These are phyloP conservation scores for Myodes glareolus DNA, from an alignment of 2,113 vertebrate species.

Conservation along the genomic window DNA sequence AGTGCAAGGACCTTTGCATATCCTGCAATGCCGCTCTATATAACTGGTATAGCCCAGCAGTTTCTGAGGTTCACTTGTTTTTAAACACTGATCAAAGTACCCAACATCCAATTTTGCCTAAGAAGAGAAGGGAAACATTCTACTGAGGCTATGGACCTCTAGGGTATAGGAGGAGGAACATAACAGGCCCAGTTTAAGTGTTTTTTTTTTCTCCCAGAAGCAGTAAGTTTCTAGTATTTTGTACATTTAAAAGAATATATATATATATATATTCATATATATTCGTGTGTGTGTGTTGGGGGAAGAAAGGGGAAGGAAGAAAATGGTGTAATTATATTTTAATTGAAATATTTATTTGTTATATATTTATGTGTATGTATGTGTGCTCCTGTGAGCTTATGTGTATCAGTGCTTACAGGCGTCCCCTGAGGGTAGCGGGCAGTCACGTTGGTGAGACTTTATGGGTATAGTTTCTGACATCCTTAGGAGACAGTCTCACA, in stretches of 20 bases:
- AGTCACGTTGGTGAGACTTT: neutral
- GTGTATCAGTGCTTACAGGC: neutral
- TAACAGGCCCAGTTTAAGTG: neutral
- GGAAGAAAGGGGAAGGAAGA: neutral
- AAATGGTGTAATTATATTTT: neutral
- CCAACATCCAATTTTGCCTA: neutral
- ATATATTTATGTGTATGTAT: neutral
- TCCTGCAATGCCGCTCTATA: neutral
- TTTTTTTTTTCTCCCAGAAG: no score
- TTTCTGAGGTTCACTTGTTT: neutral
- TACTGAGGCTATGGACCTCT: neutral
- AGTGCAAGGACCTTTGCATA: neutral
- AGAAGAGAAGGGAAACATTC: conserved; percentile 15
- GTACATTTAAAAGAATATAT: neutral
- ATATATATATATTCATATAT: neutral
- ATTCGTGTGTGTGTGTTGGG: no score
- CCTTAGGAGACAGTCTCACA: neutral
- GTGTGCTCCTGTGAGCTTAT: neutral
- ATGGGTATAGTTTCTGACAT: neutral
- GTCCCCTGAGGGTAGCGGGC: neutral
- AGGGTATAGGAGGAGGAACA: neutral
- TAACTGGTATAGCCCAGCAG: neutral
- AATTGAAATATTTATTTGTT: neutral
- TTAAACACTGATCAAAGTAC: neutral
- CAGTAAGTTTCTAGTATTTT: neutral